Base-by-base conservation (phyloP, 2,797 vertebrate genomes). In the Micropoecilia bifurca region DNA sequence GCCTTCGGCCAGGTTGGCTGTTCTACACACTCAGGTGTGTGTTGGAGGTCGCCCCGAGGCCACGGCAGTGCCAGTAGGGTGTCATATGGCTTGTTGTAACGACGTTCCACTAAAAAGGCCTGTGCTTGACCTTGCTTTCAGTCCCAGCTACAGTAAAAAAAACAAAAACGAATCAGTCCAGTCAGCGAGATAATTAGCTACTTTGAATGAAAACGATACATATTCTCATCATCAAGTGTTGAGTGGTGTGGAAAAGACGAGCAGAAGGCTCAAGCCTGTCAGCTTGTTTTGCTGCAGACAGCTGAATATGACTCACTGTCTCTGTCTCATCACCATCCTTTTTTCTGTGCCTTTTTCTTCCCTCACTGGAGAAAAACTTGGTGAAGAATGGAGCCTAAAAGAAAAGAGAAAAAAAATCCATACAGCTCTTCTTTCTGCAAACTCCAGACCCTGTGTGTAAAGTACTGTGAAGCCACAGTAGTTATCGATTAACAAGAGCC, bases 1-100 rank as follows among this genome's bases (percentile, higher is more conserved):
- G 90, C 88, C 91, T 84, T 89, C 39, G 80, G 90, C 86, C 88
- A 82, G 80, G 89, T 90, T 88, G 66, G 84, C 89, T 46, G 88
- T 86, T 86, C 81, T 83, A 85, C 92, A 85, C 92, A 88, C 92
- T 92, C 85, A 93, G 91, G 92, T 94, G 93, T 79, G 89, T 91
- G 91, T 87, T 76, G 46, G 91, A 86, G 94, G 90, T 94, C 89
- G 79, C 80, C 63, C 66, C 4, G 75, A 71, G 93, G 92, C 90
- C 92, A 85, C 47, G 41, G 85, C 90, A 75, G 18, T 93, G 89
- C 85, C 92, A 92, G 85, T 41, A 74, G 77, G 86, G 92, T 93
- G 93, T 92, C 88, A 93, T 87, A 77, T 76, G 66, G 76, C 84
- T 75, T 83, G 93, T 91, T 80, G 86, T 89, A 79, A 81, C 89